phyloP scores from a whole-genome alignment of 2,888 invertebrate genomes.

The Acronicta alni region DNA sequence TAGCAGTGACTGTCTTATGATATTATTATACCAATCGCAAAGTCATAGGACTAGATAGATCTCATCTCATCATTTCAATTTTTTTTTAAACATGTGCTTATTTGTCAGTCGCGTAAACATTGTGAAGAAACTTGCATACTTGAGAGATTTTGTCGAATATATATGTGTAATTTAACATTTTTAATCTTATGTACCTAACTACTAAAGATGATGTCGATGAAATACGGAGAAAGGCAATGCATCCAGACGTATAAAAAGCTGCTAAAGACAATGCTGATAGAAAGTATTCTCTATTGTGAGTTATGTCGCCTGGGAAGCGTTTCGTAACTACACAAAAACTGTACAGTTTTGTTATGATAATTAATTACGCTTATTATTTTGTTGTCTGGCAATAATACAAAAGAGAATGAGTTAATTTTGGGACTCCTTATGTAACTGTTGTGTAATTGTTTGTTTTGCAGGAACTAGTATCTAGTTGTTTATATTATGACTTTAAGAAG shows the following conservation, averaged over 20 bases:
- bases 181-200: background rate
- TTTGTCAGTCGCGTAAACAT: too few relatives aligned
- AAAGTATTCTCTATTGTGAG: constrained; percentile 62
- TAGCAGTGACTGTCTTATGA: too few relatives aligned
- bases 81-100: too few relatives aligned
- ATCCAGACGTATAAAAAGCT: constrained; percentile 42
- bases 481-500: too few relatives aligned
- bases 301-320: constrained; percentile 62
- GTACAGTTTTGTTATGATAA: constrained; percentile 50
- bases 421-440: background rate
- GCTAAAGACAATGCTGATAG: constrained; percentile 52
- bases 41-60: too few relatives aligned
- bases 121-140: too few relatives aligned
- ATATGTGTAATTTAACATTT: background rate
- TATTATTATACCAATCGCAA: too few relatives aligned
- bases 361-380: constrained; percentile 43
- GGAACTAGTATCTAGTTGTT: background rate
- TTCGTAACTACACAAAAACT: constrained; percentile 55
- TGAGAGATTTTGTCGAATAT: too few relatives aligned
- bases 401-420: background rate
- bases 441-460: background rate
- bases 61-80: too few relatives aligned
- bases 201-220: constrained; percentile 28
- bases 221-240: constrained; percentile 42
- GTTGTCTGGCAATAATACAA: constrained; percentile 8